Conservation (phyloP, 1,140 invertebrate genomes). For the Anagrus nilaparvatae region DNA sequence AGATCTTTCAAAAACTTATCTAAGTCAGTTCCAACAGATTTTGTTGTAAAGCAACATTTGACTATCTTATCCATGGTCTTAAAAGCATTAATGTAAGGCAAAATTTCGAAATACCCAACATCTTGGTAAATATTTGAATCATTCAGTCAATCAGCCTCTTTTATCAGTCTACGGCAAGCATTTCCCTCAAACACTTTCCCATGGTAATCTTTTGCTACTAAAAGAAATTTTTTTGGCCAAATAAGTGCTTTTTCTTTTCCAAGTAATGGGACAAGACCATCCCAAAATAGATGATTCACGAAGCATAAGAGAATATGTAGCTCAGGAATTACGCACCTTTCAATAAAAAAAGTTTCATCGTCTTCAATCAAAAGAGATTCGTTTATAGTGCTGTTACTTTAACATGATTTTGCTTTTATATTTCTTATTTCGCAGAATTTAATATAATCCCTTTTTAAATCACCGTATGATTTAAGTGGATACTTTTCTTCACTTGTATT, state of each 20-base stretch:
- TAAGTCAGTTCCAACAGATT: neutral
- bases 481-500: neutral
- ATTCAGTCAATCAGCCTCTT: conserved; percentile 4
- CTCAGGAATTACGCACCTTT: conserved; percentile 9
- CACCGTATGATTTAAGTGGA: neutral
- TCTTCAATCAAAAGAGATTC: conserved; percentile 1
- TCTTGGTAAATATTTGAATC: conserved; percentile 2
- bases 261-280: conserved; percentile 8
- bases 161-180: conserved; percentile 11
- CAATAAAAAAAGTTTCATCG: conserved; percentile 1
- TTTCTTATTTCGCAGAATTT: neutral
- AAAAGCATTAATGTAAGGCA: neutral
- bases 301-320: conserved; percentile 7
- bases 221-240: conserved; percentile 13
- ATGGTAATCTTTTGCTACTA: conserved; percentile 15
- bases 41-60: neutral
- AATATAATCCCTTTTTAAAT: neutral
- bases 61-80: conserved; percentile 4
- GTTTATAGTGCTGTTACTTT: conserved; percentile 2
- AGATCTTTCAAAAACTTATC: neutral
- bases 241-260: conserved; percentile 10
- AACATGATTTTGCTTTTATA: neutral
- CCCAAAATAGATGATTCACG: conserved; percentile 17
- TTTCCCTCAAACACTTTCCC: conserved; percentile 14
- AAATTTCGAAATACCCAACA: neutral